phyloP scores from a whole-genome alignment of 2,888 invertebrate genomes.

The Sthenelais limicola region DNA sequence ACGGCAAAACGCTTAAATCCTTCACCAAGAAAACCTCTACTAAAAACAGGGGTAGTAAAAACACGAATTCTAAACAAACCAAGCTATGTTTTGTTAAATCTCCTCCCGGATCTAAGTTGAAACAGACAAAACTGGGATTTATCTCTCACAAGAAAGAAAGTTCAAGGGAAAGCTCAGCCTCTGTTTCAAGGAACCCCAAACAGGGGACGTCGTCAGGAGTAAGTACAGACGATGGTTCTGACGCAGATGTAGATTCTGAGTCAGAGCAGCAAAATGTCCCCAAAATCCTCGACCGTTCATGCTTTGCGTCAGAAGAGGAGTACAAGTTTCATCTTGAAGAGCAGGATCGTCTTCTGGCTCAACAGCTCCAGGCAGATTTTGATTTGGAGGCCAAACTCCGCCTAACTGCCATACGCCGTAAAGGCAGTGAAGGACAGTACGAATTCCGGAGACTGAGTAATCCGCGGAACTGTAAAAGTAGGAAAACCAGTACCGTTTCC shows the following conservation, averaged over 20 bases:
- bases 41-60: too few relatives aligned
- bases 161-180: too few relatives aligned
- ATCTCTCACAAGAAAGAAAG: too few relatives aligned
- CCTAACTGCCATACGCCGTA: constrained; percentile 32
- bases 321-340: constrained; percentile 34
- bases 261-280: not conserved
- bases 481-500: too few relatives aligned
- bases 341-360: constrained; percentile 35
- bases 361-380: constrained; percentile 42
- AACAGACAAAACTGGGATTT: too few relatives aligned
- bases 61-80: not conserved
- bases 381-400: constrained; percentile 36
- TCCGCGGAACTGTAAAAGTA: too few relatives aligned
- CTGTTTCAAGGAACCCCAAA: too few relatives aligned
- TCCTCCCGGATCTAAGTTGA: too few relatives aligned
- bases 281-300: not conserved
- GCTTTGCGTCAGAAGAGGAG: constrained; percentile 20
- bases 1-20: constrained; percentile 9
- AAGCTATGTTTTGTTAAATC: constrained; percentile 26
- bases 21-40: too few relatives aligned
- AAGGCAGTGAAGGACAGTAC: constrained; percentile 39
- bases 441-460: constrained; percentile 14
- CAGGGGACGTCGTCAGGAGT: constrained; percentile 1
- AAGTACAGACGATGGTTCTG: not conserved
- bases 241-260: not conserved